Percentiles rank a stretch among this genome's conserved stretches.
These are phyloP conservation scores for Umimayanthus chanpuru DNA, from an alignment of 92 coral and sea anemone genomes.

Conservation along the genomic window DNA sequence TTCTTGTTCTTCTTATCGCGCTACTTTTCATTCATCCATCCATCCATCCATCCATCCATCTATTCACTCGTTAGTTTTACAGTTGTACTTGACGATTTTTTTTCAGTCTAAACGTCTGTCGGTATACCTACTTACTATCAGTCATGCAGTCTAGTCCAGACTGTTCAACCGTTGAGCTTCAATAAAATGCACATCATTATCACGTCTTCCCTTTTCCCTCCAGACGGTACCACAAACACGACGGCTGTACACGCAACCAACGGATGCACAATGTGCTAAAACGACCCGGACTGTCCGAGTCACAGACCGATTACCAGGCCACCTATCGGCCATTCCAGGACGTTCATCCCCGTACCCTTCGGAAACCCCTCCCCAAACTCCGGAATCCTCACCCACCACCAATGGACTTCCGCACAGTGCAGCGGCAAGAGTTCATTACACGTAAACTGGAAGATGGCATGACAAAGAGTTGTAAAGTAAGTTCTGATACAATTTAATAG, in stretches of 20 bases:
- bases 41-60: no score
- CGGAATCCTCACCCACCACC: conserved; percentile 97
- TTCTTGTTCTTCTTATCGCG: no score
- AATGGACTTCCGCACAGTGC: conserved; percentile 95
- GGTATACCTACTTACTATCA: no score
- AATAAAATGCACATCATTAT: not conserved
- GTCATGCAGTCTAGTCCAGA: no score
- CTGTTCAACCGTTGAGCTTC: no score
- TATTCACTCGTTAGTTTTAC: no score
- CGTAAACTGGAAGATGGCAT: conserved; percentile 55
- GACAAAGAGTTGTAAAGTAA: conserved; percentile 72
- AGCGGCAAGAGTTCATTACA: conserved; percentile 71
- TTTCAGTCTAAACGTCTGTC: no score
- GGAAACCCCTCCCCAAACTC: conserved; percentile 85
- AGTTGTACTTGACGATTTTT: no score
- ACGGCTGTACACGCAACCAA: conserved; percentile 84
- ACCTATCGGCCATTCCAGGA: conserved; percentile 68
- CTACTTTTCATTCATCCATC: no score
- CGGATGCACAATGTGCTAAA: conserved; percentile 79
- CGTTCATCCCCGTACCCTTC: conserved; percentile 67
- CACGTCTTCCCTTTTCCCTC: not conserved
- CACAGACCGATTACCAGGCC: conserved; percentile 81
- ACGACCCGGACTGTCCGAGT: conserved; percentile 85
- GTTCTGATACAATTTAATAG: not conserved
- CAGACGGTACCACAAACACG: conserved; percentile 92